phyloP scores from a whole-genome alignment of 92 coral and sea anemone genomes.

The Montipora capitata region DNA sequence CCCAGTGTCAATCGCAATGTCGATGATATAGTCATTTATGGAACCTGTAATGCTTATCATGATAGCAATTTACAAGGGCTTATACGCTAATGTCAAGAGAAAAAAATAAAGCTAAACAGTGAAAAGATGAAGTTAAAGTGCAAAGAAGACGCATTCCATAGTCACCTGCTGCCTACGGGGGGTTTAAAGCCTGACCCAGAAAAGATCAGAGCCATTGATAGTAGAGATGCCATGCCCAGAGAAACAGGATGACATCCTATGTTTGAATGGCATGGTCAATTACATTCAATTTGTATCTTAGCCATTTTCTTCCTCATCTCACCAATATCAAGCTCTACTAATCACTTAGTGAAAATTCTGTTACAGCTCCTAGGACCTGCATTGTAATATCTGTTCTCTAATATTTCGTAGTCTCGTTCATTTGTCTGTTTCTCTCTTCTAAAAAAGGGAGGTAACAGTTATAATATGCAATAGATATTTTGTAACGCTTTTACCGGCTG shows the following conservation, averaged over 20 bases:
- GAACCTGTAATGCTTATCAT: constrained; percentile 1
- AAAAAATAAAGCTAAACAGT: neutral
- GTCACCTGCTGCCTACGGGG: too few relatives aligned
- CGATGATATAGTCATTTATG: neutral
- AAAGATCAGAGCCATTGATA: neutral
- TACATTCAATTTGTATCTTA: too few relatives aligned
- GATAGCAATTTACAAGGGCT: constrained; percentile 6
- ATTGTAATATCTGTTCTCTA: too few relatives aligned
- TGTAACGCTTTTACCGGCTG: too few relatives aligned
- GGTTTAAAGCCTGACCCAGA: neutral
- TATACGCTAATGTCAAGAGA: neutral
- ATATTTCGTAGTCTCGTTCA: too few relatives aligned
- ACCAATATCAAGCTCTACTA: neutral
- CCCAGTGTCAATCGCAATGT: too few relatives aligned
- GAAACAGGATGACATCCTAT: neutral
- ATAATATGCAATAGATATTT: too few relatives aligned
- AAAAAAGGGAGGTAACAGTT: too few relatives aligned
- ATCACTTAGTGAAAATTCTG: too few relatives aligned
- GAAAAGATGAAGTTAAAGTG: neutral
- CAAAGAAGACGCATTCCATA: neutral
- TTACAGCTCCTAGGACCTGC: too few relatives aligned
- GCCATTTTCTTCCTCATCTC: neutral
- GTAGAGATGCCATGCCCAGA: neutral
- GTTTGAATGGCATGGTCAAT: too few relatives aligned
- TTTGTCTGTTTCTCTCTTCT: too few relatives aligned